These are phyloP conservation scores for Melipona quadrifasciata DNA, from an alignment of 1,140 invertebrate species.

Conservation along the genomic window DNA sequence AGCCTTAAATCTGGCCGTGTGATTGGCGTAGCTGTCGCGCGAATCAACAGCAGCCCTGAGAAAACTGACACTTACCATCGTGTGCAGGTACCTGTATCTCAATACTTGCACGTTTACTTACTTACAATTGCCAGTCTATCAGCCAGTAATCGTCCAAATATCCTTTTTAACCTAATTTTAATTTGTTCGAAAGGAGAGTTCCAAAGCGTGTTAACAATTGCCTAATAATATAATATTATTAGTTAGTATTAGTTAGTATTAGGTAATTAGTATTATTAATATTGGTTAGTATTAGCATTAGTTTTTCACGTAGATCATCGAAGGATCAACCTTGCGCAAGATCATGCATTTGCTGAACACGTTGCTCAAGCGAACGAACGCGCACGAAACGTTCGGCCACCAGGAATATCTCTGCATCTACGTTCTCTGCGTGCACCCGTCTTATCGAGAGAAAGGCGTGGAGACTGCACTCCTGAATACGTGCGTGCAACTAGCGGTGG, in stretches of 20 bases:
- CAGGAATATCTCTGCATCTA: constrained; percentile 75
- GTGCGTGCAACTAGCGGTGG: constrained; percentile 78
- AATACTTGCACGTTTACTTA: not conserved
- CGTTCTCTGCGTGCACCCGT: constrained; percentile 77
- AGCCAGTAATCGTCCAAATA: too few relatives aligned
- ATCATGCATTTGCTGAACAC: constrained; percentile 74
- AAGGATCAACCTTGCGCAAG: constrained; percentile 74
- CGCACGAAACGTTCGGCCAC: constrained; percentile 69
- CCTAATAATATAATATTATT: too few relatives aligned
- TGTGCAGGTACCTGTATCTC: constrained; percentile 58
- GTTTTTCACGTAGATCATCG: constrained; percentile 43
- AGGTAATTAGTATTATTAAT: too few relatives aligned
- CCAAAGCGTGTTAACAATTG: too few relatives aligned
- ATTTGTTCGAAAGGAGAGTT: too few relatives aligned
- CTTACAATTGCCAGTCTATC: too few relatives aligned
- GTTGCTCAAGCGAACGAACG: constrained; percentile 75
- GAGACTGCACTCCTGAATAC: constrained; percentile 79
- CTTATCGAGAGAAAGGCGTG: constrained; percentile 76
- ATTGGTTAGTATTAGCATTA: too few relatives aligned
- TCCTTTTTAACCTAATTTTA: too few relatives aligned
- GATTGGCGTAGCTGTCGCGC: constrained; percentile 81
- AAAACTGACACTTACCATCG: constrained; percentile 69
- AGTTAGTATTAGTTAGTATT: too few relatives aligned
- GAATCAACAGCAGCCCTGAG: constrained; percentile 74
- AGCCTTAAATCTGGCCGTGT: constrained; percentile 81